A percentile compares a stretch with the other conserved stretches of the same genome.
phyloP scores from a whole-genome alignment of 1,140 invertebrate genomes.

The Formica exsecta region DNA sequence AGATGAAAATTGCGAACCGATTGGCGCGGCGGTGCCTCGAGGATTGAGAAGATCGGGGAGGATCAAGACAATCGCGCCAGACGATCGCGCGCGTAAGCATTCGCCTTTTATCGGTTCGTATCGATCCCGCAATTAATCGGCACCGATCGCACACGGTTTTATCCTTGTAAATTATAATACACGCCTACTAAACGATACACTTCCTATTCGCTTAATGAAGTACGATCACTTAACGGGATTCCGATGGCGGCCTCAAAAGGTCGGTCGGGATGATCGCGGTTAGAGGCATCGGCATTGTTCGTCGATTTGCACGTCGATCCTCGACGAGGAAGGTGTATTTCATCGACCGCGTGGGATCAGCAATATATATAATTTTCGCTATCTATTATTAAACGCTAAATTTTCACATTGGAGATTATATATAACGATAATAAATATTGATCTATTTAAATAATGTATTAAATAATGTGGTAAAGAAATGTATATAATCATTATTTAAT shows the following conservation, averaged over 20 bases:
- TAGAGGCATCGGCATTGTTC: slow-evolving; percentile 53
- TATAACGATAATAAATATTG: slow-evolving; percentile 37
- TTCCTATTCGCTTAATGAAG: slow-evolving; percentile 72
- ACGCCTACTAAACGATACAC: slow-evolving; percentile 71
- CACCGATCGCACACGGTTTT: slow-evolving; percentile 60
- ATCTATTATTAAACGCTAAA: slow-evolving; percentile 44
- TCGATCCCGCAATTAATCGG: slow-evolving; percentile 72
- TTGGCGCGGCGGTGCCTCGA: slow-evolving; percentile 19
- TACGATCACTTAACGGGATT: slow-evolving; percentile 69
- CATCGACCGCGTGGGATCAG: slow-evolving; percentile 16
- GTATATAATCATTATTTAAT: slow-evolving; percentile 40
- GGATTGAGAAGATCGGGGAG: slow-evolving; percentile 1
- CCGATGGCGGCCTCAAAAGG: slow-evolving; percentile 64
- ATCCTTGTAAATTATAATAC: slow-evolving; percentile 72
- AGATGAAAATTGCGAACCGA: slow-evolving; percentile 66
- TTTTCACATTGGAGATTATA: slow-evolving; percentile 50
- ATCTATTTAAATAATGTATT: slow-evolving; percentile 47
- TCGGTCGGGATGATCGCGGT: slow-evolving; percentile 45
- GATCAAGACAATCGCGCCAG: neutral
- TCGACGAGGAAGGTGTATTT: slow-evolving; percentile 48
- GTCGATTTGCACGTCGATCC: slow-evolving; percentile 36
- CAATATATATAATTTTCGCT: slow-evolving; percentile 34
- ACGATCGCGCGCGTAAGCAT: slow-evolving; percentile 23
- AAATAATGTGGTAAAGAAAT: slow-evolving; percentile 37
- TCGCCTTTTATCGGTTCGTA: slow-evolving; percentile 64